Evolutionary conservation across 2,113 vertebrate species (phyloP).

Genomic region (Pelusios castaneus): DNA sequence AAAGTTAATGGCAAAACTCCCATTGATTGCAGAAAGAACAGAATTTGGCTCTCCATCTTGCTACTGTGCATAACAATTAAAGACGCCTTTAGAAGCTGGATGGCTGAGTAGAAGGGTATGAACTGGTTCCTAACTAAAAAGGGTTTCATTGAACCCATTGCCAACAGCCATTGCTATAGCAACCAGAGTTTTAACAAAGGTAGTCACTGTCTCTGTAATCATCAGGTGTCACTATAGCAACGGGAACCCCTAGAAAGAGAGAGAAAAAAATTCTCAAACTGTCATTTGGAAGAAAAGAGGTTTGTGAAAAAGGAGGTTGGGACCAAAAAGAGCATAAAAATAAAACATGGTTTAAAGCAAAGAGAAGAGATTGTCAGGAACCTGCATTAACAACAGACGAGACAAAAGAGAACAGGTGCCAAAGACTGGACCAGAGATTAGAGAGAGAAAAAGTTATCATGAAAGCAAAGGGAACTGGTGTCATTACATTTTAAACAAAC

Average conservation of each 20-base stretch:
- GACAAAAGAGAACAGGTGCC: conserved; percentile 21
- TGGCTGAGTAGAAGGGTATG: conserved; percentile 54
- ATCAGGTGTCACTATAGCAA: conserved; percentile 83
- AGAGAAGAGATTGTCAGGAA: conserved; percentile 51
- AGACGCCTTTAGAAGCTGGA: conserved; percentile 50
- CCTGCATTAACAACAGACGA: conserved; percentile 10
- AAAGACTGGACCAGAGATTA: background rate
- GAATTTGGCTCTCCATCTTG: conserved; percentile 42
- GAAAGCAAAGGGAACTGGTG: background rate
- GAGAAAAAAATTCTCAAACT: conserved; percentile 67
- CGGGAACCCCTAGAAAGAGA: conserved; percentile 74
- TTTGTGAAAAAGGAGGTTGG: conserved; percentile 38
- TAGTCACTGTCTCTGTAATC: conserved; percentile 73
- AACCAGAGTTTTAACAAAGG: conserved; percentile 76
- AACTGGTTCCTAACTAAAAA: conserved; percentile 52
- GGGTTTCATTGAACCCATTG: conserved; percentile 70
- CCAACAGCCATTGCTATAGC: conserved; percentile 79
- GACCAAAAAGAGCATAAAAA: conserved; percentile 47
- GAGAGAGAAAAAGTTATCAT: accelerated
- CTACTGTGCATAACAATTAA: conserved; percentile 51
- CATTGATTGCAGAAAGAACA: conserved; percentile 57
- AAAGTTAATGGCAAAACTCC: conserved; percentile 57
- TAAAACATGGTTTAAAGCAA: conserved; percentile 44
- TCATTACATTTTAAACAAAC: background rate
- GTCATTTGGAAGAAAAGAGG: conserved; percentile 71